Base-by-base conservation (phyloP, 2,888 invertebrate genomes). In the Balanococcus diminutus region DNA sequence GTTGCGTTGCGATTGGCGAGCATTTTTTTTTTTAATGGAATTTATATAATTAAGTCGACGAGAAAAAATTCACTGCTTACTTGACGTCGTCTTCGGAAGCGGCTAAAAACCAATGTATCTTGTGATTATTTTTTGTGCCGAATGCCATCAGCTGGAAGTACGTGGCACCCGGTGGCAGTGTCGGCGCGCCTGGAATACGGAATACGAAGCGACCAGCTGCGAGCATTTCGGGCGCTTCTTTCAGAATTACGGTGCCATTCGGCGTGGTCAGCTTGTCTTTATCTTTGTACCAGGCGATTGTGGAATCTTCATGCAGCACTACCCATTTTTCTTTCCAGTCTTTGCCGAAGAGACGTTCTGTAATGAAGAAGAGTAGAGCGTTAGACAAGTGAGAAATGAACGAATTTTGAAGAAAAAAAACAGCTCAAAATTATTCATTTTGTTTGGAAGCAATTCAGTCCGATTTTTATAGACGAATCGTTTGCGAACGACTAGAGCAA, bases 301-400 rank as follows among this genome's bases (percentile, higher is more conserved):
- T 95, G 14, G 95, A 95, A 90, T 96, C 96, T 88, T 95, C 95
- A 90, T 95, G 95, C 1, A 96, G 91, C 81, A 95, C 95, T 87
- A 96, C 93, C 94, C 95, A 96, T 89, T 95, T 95, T 89, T 95
- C 95, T 39, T 94, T 93, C 96, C 96, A 96, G 31, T 94, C 93
- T 89, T 93, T 94, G 92, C 94, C 95, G 88, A 96, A 91, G 88
- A 95, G 92, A 90, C 95, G 94, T 87, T 94, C 96, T 96, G 91
- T 22, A 67, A 67, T 2, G 16, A 28, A 14, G 14, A 11, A 31
- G 28, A 1, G 25, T 3, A 46, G 16, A 46, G 14, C n/a, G n/a
- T n/a, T n/a, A n/a, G n/a, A n/a, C n/a, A n/a, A n/a, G n/a, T n/a
- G n/a, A n/a, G n/a, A n/a, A n/a, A 56, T 42, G 56, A n/a, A n/a